Evolutionary conservation across 2,797 vertebrate genomes (phyloP), one percentile per base, ranked within the genome.

Genomic region (Rhadinocentrus ornatus): DNA sequence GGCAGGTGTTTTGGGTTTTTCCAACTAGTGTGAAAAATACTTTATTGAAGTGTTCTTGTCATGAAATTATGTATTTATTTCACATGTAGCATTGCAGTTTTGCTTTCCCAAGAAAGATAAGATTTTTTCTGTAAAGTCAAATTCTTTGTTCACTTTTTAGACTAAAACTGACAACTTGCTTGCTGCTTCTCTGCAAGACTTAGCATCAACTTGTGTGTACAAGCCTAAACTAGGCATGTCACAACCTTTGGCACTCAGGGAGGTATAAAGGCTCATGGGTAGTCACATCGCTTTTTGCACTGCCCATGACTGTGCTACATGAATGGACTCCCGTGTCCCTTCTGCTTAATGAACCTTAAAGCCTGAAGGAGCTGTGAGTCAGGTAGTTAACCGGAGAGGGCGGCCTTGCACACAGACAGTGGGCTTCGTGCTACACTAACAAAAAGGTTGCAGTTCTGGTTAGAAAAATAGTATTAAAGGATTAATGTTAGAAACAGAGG

Each of bases 301-400:
- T 50, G n/a, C 24, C 26, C 52, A 11, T 29, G 27, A 26, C 1
- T 26, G 3, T 31, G 56, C 50, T 24, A 13, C 65, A 60, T 52
- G 48, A 73, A 57, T 48, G 41, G 58, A 60, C 55, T 37, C 44
- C 29, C 75, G 34, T 53, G 62, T 63, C 55, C 9, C 1, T 31
- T 50, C 66, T 67, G 78, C 69, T 72, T 74, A 7, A 44, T 69
- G 77, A 84, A 80, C 81, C 73, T 75, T 63, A 82, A 87, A 54
- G 69, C 58, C 79, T 50, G 31, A 26, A 24, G 75, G 67, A 71
- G 50, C 74, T 27, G 71, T 89, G 90, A 89, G 85, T 90, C 88
- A 86, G 82, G 78, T 81, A 56, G 69, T 50, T 1, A 66, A 57
- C 62, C n/a, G 0, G 58, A 69, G 72, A 81, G 50, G 69, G 52